These are phyloP conservation scores for Huso huso DNA, from an alignment of 2,797 vertebrate species.

Conservation along the genomic window DNA sequence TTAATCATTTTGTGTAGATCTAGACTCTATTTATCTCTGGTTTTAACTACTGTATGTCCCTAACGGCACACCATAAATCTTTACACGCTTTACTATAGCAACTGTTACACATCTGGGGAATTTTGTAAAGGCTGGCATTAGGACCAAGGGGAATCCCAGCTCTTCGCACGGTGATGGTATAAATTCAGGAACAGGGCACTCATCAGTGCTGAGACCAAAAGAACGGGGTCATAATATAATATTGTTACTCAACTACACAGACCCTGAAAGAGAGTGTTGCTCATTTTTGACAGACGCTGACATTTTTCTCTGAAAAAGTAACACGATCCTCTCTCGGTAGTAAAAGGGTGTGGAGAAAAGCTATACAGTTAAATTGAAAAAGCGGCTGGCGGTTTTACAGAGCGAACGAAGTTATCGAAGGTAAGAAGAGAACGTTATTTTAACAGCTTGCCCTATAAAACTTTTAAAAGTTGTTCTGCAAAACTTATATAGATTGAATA, in stretches of 20 bases:
- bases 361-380: slow-evolving; percentile 55
- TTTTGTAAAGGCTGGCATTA: neutral
- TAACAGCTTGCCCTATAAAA: neutral
- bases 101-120: too few relatives aligned
- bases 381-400: slow-evolving; percentile 44
- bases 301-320: slow-evolving; percentile 50
- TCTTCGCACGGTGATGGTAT: neutral
- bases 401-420: slow-evolving; percentile 45
- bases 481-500: neutral
- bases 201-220: neutral
- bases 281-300: slow-evolving; percentile 29
- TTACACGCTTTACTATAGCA: too few relatives aligned
- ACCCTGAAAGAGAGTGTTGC: too few relatives aligned
- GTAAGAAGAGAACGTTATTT: slow-evolving; percentile 42
- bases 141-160: neutral
- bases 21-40: too few relatives aligned
- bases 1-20: too few relatives aligned
- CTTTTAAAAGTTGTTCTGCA: neutral
- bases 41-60: too few relatives aligned
- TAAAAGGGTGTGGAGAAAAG: slow-evolving; percentile 51
- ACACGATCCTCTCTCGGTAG: slow-evolving; percentile 47
- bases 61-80: too few relatives aligned
- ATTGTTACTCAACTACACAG: too few relatives aligned
- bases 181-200: neutral
- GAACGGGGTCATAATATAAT: too few relatives aligned